Evolutionary conservation across 2,888 invertebrate species (phyloP), one percentile per base, ranked within the genome.

Genomic region (Smittia sp.): DNA sequence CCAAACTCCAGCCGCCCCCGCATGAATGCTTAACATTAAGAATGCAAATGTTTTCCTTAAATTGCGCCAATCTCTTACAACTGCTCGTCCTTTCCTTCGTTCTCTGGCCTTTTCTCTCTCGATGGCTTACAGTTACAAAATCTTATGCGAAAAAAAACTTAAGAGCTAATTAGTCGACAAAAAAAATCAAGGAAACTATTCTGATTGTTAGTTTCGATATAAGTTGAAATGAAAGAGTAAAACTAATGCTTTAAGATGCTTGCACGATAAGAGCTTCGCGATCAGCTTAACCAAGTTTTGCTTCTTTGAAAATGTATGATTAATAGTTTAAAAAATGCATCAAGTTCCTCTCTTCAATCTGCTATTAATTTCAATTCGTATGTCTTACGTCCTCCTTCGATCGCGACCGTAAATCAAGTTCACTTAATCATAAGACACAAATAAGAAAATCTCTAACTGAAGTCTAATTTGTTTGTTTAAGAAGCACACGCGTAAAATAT

Each of bases 401-500:
- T 32, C 32, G 9, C 9, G 32, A 32, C 32, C 3, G 32, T 32
- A 46, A 46, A 46, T 11, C n/a, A 46, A 46, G 2, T n/a, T 46
- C 3, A 32, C 46, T 46, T 46, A 46, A 46, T 46, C n/a, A 46
- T 46, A 46, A 46, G 46, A 46, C 46, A 11, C 46, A 46, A 46
- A 46, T 3, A n/a, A 46, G 46, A 18, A 58, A 46, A 22, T 58
- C 58, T 13, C 46, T 18, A 58, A 58, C 18, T 58, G 22, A 58
- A 58, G 13, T 58, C 58, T 58, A 58, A 22, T 58, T 58, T 58
- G 58, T 46, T n/a, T 13, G 11, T 46, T 46, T 46, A 46, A 46
- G 46, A 18, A 58, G 58, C 58, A 58, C 58, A 58, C 58, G 58
- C 58, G 58, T 58, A 58, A 58, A 58, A 13, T 58, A 58, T 58